A percentile compares a stretch with the other conserved stretches of the same genome.
Conservation (phyloP, 2,113 vertebrate species). For the Plecturocebus donacophilus region DNA sequence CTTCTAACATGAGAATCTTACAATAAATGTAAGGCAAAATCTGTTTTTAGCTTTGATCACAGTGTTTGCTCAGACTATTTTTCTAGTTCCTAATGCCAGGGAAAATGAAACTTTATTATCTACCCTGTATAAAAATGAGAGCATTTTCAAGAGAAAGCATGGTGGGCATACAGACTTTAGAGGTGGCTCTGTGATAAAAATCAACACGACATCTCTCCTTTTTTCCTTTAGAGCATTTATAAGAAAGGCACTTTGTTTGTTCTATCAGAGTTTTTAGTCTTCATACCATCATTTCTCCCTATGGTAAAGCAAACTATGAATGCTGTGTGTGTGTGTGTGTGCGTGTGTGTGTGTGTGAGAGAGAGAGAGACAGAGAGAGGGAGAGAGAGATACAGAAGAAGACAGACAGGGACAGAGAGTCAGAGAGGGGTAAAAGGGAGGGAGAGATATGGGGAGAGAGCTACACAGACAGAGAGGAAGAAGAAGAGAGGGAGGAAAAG, state of each 20-base stretch:
- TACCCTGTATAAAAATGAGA: neutral
- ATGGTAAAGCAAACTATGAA: neutral
- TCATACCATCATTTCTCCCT: neutral
- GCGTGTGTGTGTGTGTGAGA: neutral
- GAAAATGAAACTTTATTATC: neutral
- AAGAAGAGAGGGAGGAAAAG: neutral
- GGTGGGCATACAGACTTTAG: neutral
- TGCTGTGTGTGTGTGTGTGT: neutral
- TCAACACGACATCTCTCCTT: accelerated
- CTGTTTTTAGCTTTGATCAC: neutral
- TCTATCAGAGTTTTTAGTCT: neutral
- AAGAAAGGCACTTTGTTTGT: neutral
- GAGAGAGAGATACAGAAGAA: neutral
- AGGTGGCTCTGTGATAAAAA: neutral
- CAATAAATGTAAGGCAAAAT: neutral
- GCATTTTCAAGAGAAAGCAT: neutral
- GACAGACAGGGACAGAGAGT: neutral
- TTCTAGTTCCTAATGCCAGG: neutral
- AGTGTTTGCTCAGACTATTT: neutral
- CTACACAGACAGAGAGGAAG: neutral
- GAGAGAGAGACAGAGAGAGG: neutral
- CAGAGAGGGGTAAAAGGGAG: too few species aligned
- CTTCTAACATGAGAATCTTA: neutral
- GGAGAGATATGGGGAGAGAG: neutral
- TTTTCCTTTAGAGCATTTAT: neutral